These are phyloP conservation scores for Gopherus evgoodei DNA, from an alignment of 2,113 vertebrate genomes.

Conservation along the genomic window DNA sequence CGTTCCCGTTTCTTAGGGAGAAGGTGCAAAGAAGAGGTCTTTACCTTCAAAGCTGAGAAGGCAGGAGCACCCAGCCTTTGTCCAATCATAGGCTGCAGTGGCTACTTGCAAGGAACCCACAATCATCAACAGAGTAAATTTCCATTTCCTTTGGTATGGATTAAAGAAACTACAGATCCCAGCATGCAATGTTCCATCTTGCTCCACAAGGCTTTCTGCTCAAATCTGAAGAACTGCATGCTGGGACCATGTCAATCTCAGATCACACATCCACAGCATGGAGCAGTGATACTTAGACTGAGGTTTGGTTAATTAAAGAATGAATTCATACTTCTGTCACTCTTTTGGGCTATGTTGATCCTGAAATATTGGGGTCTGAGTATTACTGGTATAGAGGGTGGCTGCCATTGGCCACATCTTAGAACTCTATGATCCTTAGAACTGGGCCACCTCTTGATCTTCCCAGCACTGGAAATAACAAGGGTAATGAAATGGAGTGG, in stretches of 20 bases:
- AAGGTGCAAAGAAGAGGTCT: background rate
- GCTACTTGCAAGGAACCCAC: background rate
- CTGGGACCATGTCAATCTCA: background rate
- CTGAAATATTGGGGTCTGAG: no score
- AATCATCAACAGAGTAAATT: background rate
- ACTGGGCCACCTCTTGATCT: background rate
- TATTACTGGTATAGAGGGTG: background rate
- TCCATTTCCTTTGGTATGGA: background rate
- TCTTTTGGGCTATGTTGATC: no score
- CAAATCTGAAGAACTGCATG: background rate
- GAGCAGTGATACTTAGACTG: no score
- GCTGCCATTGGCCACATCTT: background rate
- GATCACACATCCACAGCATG: background rate
- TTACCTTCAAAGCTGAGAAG: background rate
- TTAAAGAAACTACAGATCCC: background rate
- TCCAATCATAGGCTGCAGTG: background rate
- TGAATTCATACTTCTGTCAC: no score
- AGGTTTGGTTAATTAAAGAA: no score
- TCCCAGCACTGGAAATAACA: background rate
- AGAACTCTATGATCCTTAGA: background rate
- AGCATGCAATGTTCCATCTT: background rate
- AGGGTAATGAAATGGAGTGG: background rate
- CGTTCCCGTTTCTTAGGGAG: background rate
- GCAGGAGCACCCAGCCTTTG: background rate
- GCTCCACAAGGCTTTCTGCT: background rate